Conservation (phyloP, 2,113 vertebrate genomes). For the Bagarius yarrelli region DNA sequence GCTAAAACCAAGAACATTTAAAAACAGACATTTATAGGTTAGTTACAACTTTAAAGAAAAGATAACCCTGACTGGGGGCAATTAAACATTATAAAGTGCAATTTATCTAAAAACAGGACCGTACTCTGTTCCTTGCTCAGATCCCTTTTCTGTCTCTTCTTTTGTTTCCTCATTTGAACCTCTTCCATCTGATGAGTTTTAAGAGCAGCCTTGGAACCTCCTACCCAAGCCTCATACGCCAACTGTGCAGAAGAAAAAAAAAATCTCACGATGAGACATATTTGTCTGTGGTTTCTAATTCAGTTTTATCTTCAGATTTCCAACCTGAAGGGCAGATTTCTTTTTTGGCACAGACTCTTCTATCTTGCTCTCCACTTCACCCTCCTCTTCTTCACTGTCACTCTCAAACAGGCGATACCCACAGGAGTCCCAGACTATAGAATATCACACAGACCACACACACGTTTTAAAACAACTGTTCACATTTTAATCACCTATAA, state of each 20-base stretch:
- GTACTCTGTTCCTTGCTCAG: slow-evolving; percentile 60
- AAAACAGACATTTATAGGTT: no score
- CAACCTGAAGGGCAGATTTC: slow-evolving; percentile 74
- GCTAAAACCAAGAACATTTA: not conserved
- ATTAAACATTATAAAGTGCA: not conserved
- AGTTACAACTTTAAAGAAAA: not conserved
- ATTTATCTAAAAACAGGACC: not conserved
- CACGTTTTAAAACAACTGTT: not conserved
- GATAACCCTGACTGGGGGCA: not conserved
- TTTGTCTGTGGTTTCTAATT: not conserved
- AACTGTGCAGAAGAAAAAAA: slow-evolving; percentile 57
- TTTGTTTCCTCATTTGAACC: slow-evolving; percentile 57
- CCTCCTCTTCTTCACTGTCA: slow-evolving; percentile 71
- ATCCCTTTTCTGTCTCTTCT: slow-evolving; percentile 57
- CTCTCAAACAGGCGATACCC: slow-evolving; percentile 71
- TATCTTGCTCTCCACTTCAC: slow-evolving; percentile 58
- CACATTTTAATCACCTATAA: no score
- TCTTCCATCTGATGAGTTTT: slow-evolving; percentile 68
- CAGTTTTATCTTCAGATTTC: not conserved
- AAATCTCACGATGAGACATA: not conserved
- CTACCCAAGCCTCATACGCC: slow-evolving; percentile 73
- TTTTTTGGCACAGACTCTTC: slow-evolving; percentile 61
- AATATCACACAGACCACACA: slow-evolving; percentile 27
- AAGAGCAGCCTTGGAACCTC: slow-evolving; percentile 68
- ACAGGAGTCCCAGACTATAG: slow-evolving; percentile 64